Evolutionary conservation across 2,113 vertebrate genomes (phyloP).

Genomic region (Columba livia): DNA sequence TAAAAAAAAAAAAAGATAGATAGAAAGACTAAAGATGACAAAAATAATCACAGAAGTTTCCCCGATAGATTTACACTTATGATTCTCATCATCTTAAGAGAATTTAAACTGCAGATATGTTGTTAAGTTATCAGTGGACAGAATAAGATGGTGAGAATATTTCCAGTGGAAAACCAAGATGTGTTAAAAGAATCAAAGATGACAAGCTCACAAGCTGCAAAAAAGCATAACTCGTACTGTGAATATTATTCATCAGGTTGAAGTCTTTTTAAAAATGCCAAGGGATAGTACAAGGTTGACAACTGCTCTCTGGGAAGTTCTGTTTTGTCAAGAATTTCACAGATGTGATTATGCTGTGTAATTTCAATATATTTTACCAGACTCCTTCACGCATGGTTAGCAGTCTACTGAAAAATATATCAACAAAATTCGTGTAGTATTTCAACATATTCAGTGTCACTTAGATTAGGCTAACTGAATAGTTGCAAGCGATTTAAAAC

Average conservation of each 20-base stretch:
- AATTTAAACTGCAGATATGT: conserved; percentile 20
- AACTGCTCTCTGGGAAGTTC: conserved; percentile 47
- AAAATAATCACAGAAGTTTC: conserved; percentile 5
- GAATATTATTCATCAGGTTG: conserved; percentile 55
- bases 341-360: conserved; percentile 53
- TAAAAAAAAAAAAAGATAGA: not conserved
- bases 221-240: not conserved
- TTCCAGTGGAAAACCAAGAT: conserved; percentile 11
- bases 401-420: conserved; percentile 31
- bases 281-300: conserved; percentile 36
- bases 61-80: not conserved
- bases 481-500: conserved; percentile 6
- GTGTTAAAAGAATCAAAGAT: conserved; percentile 56
- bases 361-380: conserved; percentile 49
- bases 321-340: conserved; percentile 61
- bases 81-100: not conserved
- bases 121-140: not conserved
- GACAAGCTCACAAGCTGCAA: conserved; percentile 58
- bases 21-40: not conserved
- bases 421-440: conserved; percentile 25
- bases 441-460: not conserved
- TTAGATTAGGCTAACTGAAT: not conserved
- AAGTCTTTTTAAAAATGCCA: conserved; percentile 49
- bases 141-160: conserved; percentile 21
- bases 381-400: conserved; percentile 49